These are phyloP conservation scores for Sesia apiformis DNA, from an alignment of 2,888 invertebrate species.

Conservation along the genomic window DNA sequence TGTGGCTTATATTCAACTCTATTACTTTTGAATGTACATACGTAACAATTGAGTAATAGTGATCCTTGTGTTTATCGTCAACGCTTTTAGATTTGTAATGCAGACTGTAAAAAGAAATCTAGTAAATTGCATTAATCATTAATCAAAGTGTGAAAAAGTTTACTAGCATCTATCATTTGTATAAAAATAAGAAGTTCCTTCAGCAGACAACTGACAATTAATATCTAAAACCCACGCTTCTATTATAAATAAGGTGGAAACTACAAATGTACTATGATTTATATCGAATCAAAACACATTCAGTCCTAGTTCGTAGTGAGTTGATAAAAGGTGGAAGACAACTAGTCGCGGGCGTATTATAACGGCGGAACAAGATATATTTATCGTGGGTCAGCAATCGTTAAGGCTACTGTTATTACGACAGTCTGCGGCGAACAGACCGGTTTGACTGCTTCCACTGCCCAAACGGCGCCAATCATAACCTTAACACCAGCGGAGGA, in stretches of 20 bases:
- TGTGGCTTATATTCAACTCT: background rate
- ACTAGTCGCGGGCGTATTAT: slow-evolving; percentile 13
- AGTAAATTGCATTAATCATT: too few relatives aligned
- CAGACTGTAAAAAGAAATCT: too few relatives aligned
- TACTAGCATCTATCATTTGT: too few relatives aligned
- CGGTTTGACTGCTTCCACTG: slow-evolving; percentile 50
- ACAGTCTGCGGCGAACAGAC: slow-evolving; percentile 29
- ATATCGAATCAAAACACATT: slow-evolving; percentile 3
- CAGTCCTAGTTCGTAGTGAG: slow-evolving; percentile 5
- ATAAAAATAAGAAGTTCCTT: too few relatives aligned
- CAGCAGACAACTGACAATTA: too few relatives aligned
- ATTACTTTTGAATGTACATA: too few relatives aligned
- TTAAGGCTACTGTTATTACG: slow-evolving; percentile 61
- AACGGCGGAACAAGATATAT: slow-evolving; percentile 44
- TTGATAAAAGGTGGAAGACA: slow-evolving; percentile 11
- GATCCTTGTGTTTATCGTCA: too few relatives aligned
- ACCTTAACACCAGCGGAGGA: slow-evolving; percentile 32
- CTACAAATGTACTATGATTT: background rate
- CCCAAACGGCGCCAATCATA: slow-evolving; percentile 50
- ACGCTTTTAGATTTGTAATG: too few relatives aligned
- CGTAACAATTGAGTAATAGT: too few relatives aligned
- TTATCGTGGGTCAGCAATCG: slow-evolving; percentile 58
- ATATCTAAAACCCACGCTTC: too few relatives aligned
- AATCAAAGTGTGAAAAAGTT: too few relatives aligned
- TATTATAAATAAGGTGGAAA: too few relatives aligned